Conservation (phyloP, 2,888 invertebrate species). For the Blastobasis lacticolella region DNA sequence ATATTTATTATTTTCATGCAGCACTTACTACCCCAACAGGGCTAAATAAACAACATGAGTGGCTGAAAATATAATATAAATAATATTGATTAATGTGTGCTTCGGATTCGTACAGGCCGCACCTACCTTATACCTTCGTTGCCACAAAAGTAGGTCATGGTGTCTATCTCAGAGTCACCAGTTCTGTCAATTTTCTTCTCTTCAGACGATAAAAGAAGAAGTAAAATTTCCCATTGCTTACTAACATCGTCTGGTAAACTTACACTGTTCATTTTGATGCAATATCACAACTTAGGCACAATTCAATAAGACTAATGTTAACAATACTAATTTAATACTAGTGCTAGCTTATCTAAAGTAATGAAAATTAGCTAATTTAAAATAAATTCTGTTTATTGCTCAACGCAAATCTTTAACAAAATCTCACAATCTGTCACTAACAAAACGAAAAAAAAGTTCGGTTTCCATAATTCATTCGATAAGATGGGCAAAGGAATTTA, state of each 20-base stretch:
- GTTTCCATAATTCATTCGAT: no score
- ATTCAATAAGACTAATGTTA: no score
- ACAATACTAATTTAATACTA: no score
- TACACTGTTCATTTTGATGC: conserved; percentile 32
- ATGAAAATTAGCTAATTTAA: no score
- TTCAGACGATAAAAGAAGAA: conserved; percentile 53
- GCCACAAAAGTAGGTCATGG: conserved; percentile 53
- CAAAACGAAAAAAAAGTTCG: no score
- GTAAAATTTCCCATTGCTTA: conserved; percentile 60
- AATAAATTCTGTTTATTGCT: no score
- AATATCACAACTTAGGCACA: no score
- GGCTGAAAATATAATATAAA: neutral
- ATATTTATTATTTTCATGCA: neutral
- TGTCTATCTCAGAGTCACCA: conserved; percentile 49
- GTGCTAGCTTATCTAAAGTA: no score
- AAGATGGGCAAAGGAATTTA: no score
- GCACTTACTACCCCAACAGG: neutral
- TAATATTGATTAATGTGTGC: neutral
- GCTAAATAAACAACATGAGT: neutral
- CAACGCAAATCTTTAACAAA: no score
- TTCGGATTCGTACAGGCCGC: neutral
- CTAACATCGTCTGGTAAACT: conserved; percentile 50
- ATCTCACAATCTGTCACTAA: no score
- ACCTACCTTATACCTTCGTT: conserved; percentile 53
- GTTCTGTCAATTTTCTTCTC: conserved; percentile 61